These are phyloP conservation scores for Tachyglossus aculeatus DNA, from an alignment of 2,797 vertebrate genomes.

Conservation along the genomic window DNA sequence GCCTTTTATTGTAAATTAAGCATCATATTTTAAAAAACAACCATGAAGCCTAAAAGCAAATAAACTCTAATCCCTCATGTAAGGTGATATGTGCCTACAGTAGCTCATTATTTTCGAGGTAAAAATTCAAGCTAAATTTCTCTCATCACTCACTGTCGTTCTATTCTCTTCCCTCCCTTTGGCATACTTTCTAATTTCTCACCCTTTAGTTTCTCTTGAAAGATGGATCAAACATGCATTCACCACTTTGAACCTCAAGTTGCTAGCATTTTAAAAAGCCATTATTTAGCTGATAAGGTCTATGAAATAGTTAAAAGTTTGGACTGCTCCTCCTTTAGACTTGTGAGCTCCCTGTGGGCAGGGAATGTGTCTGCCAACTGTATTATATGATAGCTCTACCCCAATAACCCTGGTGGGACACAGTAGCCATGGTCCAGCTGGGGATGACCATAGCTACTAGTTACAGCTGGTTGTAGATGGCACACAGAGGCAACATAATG, in stretches of 20 bases:
- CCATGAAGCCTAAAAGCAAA: not conserved
- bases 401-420: too few relatives aligned
- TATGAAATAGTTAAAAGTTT: too few relatives aligned
- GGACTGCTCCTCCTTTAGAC: not conserved
- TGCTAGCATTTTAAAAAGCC: not conserved
- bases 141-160: too few relatives aligned
- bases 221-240: not conserved
- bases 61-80: not conserved
- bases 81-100: not conserved
- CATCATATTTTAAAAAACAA: not conserved
- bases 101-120: not conserved
- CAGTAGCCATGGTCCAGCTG: too few relatives aligned
- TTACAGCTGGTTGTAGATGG: too few relatives aligned
- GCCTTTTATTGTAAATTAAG: conserved; percentile 5
- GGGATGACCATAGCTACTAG: too few relatives aligned
- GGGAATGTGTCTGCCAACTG: not conserved
- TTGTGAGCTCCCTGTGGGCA: not conserved
- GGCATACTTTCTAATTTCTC: not conserved
- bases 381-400: not conserved
- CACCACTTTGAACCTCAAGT: not conserved
- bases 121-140: not conserved
- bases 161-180: not conserved
- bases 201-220: not conserved
- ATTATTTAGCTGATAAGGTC: too few relatives aligned
- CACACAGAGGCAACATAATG: too few relatives aligned